A percentile compares a stretch with the other conserved stretches of the same genome.
Evolutionary conservation across 2,888 invertebrate genomes (phyloP).

Genomic region (Lochmaea capreae): DNA sequence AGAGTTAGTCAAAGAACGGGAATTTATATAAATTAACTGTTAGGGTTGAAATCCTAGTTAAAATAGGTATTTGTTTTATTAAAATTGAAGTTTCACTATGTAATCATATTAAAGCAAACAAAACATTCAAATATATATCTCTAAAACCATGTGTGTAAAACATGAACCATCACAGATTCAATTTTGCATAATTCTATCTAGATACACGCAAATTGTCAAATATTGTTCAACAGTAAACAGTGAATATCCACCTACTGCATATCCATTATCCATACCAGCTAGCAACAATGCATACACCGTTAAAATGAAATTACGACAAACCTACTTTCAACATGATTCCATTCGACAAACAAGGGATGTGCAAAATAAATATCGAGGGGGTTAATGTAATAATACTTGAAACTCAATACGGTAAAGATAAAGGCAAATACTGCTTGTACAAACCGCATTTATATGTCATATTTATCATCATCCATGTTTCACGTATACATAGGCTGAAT

Average conservation of each 20-base stretch:
- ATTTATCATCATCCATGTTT: background rate
- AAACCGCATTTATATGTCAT: background rate
- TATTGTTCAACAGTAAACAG: constrained; percentile 1
- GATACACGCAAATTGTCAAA: constrained; percentile 4
- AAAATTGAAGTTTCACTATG: too few relatives aligned
- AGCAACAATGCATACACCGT: constrained; percentile 18
- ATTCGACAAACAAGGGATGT: constrained; percentile 37
- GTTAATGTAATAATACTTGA: constrained; percentile 45
- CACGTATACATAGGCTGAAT: background rate
- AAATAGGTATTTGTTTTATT: too few relatives aligned
- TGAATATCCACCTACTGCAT: constrained; percentile 4
- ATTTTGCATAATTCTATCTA: background rate
- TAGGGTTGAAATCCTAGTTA: too few relatives aligned
- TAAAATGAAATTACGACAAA: constrained; percentile 36
- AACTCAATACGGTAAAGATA: constrained; percentile 40
- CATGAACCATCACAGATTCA: background rate
- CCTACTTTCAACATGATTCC: constrained; percentile 38
- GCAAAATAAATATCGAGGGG: constrained; percentile 42
- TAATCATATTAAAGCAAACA: too few relatives aligned
- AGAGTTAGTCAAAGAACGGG: too few relatives aligned
- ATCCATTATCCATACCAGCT: background rate
- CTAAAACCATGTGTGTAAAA: background rate
- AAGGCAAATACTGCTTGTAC: constrained; percentile 27
- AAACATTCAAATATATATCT: too few relatives aligned
- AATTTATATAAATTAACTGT: too few relatives aligned